Percentiles rank a stretch among this genome's conserved stretches.
These are phyloP conservation scores for Polydesmus complanatus DNA, from an alignment of 2,888 invertebrate species.

Conservation along the genomic window DNA sequence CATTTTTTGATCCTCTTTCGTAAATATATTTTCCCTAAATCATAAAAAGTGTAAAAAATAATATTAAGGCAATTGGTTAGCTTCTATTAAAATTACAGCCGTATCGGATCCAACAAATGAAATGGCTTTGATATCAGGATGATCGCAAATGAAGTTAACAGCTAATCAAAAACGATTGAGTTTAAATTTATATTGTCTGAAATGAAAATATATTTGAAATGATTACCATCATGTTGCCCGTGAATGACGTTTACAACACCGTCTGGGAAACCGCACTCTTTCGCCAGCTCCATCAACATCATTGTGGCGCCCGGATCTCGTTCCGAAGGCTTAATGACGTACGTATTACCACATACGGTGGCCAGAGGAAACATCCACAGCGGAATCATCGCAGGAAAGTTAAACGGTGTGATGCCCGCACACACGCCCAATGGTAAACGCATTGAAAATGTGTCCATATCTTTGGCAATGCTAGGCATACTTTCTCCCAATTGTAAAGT, in stretches of 20 bases:
- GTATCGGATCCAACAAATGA: conserved; percentile 96
- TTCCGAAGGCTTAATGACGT: conserved; percentile 89
- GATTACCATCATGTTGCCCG: conserved; percentile 60
- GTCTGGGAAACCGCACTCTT: conserved; percentile 89
- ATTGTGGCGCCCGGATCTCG: conserved; percentile 94
- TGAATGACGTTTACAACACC: conserved; percentile 94
- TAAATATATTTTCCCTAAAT: conserved; percentile 80
- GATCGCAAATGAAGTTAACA: conserved; percentile 94
- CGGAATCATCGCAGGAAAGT: conserved; percentile 99
- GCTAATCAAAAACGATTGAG: conserved; percentile 34
- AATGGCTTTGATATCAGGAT: conserved; percentile 88
- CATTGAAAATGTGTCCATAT: conserved; percentile 93
- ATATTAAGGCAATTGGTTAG: no score
- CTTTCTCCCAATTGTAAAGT: conserved; percentile 86
- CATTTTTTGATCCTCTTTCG: conserved; percentile 72
- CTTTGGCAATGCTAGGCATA: conserved; percentile 65
- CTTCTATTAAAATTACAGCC: conserved; percentile 60
- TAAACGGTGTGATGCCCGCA: conserved; percentile 94
- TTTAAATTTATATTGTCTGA: background rate
- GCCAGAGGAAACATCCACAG: conserved; percentile 67
- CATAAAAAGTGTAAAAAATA: no score
- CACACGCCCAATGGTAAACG: conserved; percentile 84
- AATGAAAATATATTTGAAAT: background rate
- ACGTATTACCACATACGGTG: conserved; percentile 79
- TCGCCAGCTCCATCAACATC: conserved; percentile 80